Percentiles rank a stretch among this genome's conserved stretches.
Evolutionary conservation across 2,888 invertebrate species (phyloP).

Genomic region (Spisula solida): DNA sequence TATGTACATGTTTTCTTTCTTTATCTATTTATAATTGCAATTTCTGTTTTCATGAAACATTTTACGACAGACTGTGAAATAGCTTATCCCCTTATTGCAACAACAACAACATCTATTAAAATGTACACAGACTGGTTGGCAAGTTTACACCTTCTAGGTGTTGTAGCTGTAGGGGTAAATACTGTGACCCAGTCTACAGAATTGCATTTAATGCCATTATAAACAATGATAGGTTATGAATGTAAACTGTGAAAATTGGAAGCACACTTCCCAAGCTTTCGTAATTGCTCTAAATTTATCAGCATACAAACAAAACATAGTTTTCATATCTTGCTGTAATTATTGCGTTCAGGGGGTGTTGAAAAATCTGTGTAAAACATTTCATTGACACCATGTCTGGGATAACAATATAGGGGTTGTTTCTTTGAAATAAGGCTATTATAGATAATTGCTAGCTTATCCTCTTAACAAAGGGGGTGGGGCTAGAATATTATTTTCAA

Average conservation of each 20-base stretch:
- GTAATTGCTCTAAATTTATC: slow-evolving; percentile 37
- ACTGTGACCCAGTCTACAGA: background rate
- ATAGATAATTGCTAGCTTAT: no score
- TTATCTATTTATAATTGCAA: background rate
- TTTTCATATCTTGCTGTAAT: slow-evolving; percentile 27
- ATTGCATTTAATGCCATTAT: slow-evolving; percentile 6
- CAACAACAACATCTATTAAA: background rate
- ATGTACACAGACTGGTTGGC: background rate
- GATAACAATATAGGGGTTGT: slow-evolving; percentile 31
- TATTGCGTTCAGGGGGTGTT: slow-evolving; percentile 20
- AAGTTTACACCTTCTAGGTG: slow-evolving; percentile 4
- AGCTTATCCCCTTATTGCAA: background rate
- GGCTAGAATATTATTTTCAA: no score
- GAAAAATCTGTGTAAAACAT: slow-evolving; percentile 28
- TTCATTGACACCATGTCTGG: slow-evolving; percentile 45
- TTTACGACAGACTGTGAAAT: background rate
- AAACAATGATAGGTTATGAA: slow-evolving; percentile 18
- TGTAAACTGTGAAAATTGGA: slow-evolving; percentile 45
- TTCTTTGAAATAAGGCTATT: background rate
- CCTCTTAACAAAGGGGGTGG: no score
- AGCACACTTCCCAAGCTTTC: slow-evolving; percentile 31
- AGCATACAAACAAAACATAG: slow-evolving; percentile 43
- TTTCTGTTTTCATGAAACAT: background rate
- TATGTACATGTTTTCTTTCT: no score
- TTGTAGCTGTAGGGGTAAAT: background rate